phyloP scores from a whole-genome alignment of 2,888 invertebrate genomes.

The Baccha elongata region DNA sequence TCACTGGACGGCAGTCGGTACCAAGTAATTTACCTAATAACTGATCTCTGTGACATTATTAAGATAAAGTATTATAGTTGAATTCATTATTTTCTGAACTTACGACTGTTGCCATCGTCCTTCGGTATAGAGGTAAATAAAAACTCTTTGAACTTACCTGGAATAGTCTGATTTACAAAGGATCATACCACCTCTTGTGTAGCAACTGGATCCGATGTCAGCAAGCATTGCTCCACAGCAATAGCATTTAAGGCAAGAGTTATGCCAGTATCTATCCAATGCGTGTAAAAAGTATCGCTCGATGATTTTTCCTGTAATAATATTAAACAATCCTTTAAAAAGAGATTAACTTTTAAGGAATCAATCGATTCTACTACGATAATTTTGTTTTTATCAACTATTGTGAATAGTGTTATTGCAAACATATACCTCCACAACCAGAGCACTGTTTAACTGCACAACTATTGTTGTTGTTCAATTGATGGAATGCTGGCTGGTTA shows the following conservation, averaged over 20 bases:
- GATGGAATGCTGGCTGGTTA: slow-evolving; percentile 75
- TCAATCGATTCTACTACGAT: no score
- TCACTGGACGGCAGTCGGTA: not conserved
- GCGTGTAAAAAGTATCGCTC: slow-evolving; percentile 95
- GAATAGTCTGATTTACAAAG: slow-evolving; percentile 96
- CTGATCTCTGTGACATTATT: slow-evolving; percentile 46
- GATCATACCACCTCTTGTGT: slow-evolving; percentile 95
- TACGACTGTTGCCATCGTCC: not conserved
- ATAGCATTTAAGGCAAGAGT: slow-evolving; percentile 95
- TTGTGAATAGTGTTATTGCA: no score
- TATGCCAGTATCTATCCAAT: slow-evolving; percentile 96
- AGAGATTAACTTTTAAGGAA: not conserved
- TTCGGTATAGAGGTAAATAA: not conserved
- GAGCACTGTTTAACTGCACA: slow-evolving; percentile 89
- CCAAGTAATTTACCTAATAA: slow-evolving; percentile 61
- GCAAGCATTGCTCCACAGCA: slow-evolving; percentile 93
- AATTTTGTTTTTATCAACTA: no score
- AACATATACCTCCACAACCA: slow-evolving; percentile 88
- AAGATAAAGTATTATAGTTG: slow-evolving; percentile 4
- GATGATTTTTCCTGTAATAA: slow-evolving; percentile 86
- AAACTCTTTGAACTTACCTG: slow-evolving; percentile 86
- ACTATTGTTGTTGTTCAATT: slow-evolving; percentile 76
- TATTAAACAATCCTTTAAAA: not conserved
- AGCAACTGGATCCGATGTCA: slow-evolving; percentile 94
- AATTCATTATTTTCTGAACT: not conserved